A percentile compares a stretch with the other conserved stretches of the same genome.
phyloP scores from a whole-genome alignment of 1,140 invertebrate genomes.

The Drosophila tristis region DNA sequence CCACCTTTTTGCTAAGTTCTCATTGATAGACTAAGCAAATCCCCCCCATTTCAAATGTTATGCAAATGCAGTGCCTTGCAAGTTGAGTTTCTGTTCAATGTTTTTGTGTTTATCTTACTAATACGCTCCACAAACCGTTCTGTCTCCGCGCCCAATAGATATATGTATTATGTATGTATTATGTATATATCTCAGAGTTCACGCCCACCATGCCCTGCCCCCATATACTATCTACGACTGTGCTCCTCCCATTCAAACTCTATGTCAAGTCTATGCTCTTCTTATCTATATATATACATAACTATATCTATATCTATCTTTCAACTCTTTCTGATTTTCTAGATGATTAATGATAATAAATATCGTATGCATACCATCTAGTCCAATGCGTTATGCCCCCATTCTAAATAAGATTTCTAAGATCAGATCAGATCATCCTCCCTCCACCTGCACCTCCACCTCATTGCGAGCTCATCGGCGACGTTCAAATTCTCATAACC shows the following conservation, averaged over 20 bases:
- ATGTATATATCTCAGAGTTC: slow-evolving; percentile 53
- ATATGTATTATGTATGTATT: slow-evolving; percentile 45
- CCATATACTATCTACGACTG: slow-evolving; percentile 4
- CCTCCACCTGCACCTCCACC: slow-evolving; percentile 9
- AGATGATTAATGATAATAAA: slow-evolving; percentile 82
- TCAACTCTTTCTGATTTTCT: slow-evolving; percentile 82
- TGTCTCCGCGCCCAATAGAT: slow-evolving; percentile 12
- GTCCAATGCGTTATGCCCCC: slow-evolving; percentile 55
- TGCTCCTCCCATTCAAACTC: slow-evolving; percentile 45
- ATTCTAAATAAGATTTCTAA: slow-evolving; percentile 42
- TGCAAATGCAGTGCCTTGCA: slow-evolving; percentile 53
- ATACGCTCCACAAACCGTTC: slow-evolving; percentile 47
- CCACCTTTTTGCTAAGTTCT: slow-evolving; percentile 43
- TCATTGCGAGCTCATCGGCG: slow-evolving; percentile 63
- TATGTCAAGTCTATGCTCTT: slow-evolving; percentile 76
- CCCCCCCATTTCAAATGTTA: slow-evolving; percentile 39
- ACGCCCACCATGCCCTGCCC: slow-evolving; percentile 17
- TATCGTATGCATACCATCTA: slow-evolving; percentile 74
- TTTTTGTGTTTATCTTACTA: slow-evolving; percentile 62
- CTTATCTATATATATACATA: slow-evolving; percentile 79
- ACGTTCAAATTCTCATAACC: slow-evolving; percentile 37
- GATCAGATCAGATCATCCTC: slow-evolving; percentile 33
- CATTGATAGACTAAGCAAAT: slow-evolving; percentile 42
- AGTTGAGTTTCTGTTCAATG: slow-evolving; percentile 70
- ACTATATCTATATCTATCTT: slow-evolving; percentile 50